phyloP scores from a whole-genome alignment of 2,888 invertebrate genomes.

The Xylophagus ater region DNA sequence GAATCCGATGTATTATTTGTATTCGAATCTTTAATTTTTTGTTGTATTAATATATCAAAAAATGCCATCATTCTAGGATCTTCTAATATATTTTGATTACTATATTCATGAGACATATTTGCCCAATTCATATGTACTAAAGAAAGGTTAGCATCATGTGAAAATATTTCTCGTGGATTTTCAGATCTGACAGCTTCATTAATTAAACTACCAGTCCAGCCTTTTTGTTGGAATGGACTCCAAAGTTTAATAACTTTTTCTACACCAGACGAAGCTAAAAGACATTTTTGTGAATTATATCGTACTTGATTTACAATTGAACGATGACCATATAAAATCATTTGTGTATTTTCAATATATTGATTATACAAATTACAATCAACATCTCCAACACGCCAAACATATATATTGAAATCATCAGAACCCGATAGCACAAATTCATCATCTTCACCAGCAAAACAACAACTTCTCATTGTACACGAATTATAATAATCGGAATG shows the following conservation, averaged over 20 bases:
- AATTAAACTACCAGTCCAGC: constrained; percentile 52
- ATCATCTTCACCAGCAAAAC: constrained; percentile 82
- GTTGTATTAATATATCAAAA: constrained; percentile 85
- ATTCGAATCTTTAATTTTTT: constrained; percentile 74
- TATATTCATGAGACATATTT: constrained; percentile 79
- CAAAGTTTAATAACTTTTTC: constrained; percentile 93
- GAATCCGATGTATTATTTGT: constrained; percentile 42
- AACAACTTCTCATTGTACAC: constrained; percentile 95
- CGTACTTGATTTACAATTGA: constrained; percentile 96
- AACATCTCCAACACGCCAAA: constrained; percentile 78
- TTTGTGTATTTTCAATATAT: constrained; percentile 62
- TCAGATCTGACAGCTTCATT: constrained; percentile 46
- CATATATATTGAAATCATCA: constrained; percentile 89
- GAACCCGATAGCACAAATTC: constrained; percentile 87
- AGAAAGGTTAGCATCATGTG: constrained; percentile 72
- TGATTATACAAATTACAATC: constrained; percentile 41
- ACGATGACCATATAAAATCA: constrained; percentile 80
- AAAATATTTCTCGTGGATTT: constrained; percentile 56
- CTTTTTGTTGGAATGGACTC: constrained; percentile 63
- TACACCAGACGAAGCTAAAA: constrained; percentile 89
- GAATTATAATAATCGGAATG: constrained; percentile 89
- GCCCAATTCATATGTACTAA: constrained; percentile 69
- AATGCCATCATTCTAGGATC: constrained; percentile 95
- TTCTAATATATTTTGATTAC: constrained; percentile 75
- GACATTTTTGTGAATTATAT: constrained; percentile 72